Evolutionary conservation across 2,113 vertebrate genomes (phyloP), one percentile per base, ranked within the genome.

Genomic region (Orcinus orca): DNA sequence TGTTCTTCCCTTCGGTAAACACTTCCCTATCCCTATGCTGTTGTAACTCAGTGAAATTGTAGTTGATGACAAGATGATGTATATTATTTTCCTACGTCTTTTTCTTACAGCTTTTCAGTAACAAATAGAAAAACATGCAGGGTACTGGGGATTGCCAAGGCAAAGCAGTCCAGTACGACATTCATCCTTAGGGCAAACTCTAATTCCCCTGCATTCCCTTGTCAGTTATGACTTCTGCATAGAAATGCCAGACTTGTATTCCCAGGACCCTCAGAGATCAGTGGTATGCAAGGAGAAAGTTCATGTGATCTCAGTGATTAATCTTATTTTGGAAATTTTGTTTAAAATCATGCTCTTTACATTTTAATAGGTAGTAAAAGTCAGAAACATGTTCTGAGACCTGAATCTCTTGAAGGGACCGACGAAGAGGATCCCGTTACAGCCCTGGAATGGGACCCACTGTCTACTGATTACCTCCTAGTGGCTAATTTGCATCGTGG

Each of bases 391-490:
- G 99, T 99, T 58, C 96, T 99, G 98, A 99, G 99, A 77, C 99
- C 99, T 0, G 99, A 99, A 93, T 99, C 99, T 33, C 98, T 99
- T 65, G 99, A 99, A 98, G 99, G 99, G 60, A 99, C 99, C 6
- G 99, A 99, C 15, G 99, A 99, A 95, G 99, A 99, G 80, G 99
- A 99, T 95, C 99, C 99, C 0, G 97, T 99, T 85, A 99, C 99
- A 9, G 99, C 99, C 0, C 97, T 99, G 96, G 99, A 99, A 88
- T 99, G 99, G 99, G 99, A 99, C 98, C 99, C 98, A 21, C 98
- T 99, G 33, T 99, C 99, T 60, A 98, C 98, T 0, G 99, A 99
- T 95, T 99, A 99, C 96, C 98, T 99, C 94, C 99, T 99, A 90
- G 99, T 99, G 97, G 99, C 99, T 26, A 99, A 99, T 98, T 98